Evolutionary conservation across 1,140 invertebrate genomes (phyloP), one percentile per base, ranked within the genome.

Genomic region (Cotesia glomerata): DNA sequence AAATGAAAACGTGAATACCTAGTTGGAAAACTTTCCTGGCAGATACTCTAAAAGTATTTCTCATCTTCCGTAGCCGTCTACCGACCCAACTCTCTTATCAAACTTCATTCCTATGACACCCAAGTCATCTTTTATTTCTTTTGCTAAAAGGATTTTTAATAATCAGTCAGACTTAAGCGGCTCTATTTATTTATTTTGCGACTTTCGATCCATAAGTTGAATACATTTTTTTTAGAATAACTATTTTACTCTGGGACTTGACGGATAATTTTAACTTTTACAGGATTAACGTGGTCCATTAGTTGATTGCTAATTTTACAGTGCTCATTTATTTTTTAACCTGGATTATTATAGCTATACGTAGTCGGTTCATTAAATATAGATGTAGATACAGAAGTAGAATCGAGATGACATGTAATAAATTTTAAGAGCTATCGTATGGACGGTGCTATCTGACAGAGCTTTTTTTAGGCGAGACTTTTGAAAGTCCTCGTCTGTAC

Each of bases 1-100:
- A 26, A 34, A 54, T 67, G 65, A 51, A 67, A 52, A 67, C 26
- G 65, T 54, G 13, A 67, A 67, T 67, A 49, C 65, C 51, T 39
- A 49, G 49, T 67, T 67, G 62, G 45, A 67, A 67, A 67, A 67
- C 49, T 67, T 67, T 54, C 9, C 3, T 49, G 51, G 11, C 51
- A 54, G 45, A 67, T 67, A 67, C 36, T 34, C 16, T 54, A 51
- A 52, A n/a, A 49, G 34, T 32, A 34, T 52, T 52, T 64, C 34
- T 52, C 14, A n/a, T 49, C 14, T 18, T 16, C 26, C 26, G n/a
- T 64, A 8, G 13, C 62, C n/a, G 36, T 2, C 5, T 14, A 13
- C 32, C 9, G 9, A 62, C 8, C 9, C 59, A 62, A 62, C 59
- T 62, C 59, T 62, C 34, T 14, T n/a, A 16, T 26, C 59, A 9